phyloP scores from a whole-genome alignment of 2,888 invertebrate genomes.

The Oasisia sp. region DNA sequence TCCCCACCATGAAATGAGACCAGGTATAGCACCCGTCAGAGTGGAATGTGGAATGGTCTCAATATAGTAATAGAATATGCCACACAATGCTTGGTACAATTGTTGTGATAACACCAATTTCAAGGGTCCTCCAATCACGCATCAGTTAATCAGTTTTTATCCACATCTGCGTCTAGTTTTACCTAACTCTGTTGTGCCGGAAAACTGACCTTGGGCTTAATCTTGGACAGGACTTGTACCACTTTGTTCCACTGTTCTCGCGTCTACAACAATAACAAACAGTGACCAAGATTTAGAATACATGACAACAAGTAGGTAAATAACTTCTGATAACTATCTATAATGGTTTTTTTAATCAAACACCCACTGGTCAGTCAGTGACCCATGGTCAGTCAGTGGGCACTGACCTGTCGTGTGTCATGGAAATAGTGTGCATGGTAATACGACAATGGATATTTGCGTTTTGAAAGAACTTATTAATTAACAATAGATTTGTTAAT shows the following conservation, averaged over 20 bases:
- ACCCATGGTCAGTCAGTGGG: too few relatives aligned
- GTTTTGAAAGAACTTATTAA: too few relatives aligned
- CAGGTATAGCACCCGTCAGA: neutral
- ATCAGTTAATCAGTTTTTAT: neutral
- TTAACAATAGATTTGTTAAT: too few relatives aligned
- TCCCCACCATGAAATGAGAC: too few relatives aligned
- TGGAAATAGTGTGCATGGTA: too few relatives aligned
- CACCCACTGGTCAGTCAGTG: too few relatives aligned
- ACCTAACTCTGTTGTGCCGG: neutral
- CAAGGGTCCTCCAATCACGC: neutral
- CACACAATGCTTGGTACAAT: neutral
- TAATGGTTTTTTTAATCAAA: too few relatives aligned
- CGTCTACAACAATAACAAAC: neutral
- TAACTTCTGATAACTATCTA: too few relatives aligned
- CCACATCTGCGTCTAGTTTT: neutral
- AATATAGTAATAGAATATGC: neutral
- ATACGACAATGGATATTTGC: too few relatives aligned
- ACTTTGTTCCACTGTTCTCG: conserved; percentile 6
- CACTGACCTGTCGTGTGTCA: too few relatives aligned
- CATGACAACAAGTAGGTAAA: too few relatives aligned
- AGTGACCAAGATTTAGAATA: too few relatives aligned
- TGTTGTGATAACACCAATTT: neutral
- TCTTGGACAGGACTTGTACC: neutral
- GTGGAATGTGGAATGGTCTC: neutral
- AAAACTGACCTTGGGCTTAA: neutral